A percentile compares a stretch with the other conserved stretches of the same genome.
Evolutionary conservation across 1,140 invertebrate genomes (phyloP).

Genomic region (Macrotrachela quadricornifera): DNA sequence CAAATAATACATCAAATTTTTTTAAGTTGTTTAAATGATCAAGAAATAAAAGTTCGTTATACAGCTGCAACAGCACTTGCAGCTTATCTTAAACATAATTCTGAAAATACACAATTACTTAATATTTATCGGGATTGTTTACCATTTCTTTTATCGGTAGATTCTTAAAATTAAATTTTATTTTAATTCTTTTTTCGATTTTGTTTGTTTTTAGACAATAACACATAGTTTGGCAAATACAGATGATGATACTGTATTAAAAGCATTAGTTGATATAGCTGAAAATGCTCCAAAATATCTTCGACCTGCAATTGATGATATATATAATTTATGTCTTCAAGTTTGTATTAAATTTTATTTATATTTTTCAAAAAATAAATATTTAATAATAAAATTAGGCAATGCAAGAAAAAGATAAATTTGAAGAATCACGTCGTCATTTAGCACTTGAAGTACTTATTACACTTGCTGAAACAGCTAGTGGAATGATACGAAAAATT

Average conservation of each 20-base stretch:
- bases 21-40: conserved; percentile 49
- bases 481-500: conserved; percentile 82
- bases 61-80: conserved; percentile 4
- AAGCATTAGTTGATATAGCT: conserved; percentile 73
- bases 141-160: conserved; percentile 1
- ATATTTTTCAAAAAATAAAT: too few species aligned
- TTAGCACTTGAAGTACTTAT: conserved; percentile 77
- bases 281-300: conserved; percentile 78
- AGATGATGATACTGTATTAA: conserved; percentile 69
- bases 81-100: conserved; percentile 6
- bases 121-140: conserved; percentile 8
- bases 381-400: too few species aligned
- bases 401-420: too few species aligned
- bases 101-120: conserved; percentile 3
- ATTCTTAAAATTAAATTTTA: neutral
- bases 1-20: conserved; percentile 86
- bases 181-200: too few species aligned
- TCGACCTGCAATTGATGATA: conserved; percentile 55
- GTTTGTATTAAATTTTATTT: conserved; percentile 26
- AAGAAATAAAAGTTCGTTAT: conserved; percentile 33
- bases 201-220: neutral
- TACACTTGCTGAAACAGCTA: conserved; percentile 73
- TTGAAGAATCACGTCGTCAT: conserved; percentile 64
- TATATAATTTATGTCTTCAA: conserved; percentile 75
- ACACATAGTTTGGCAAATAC: conserved; percentile 8